Base-by-base conservation (phyloP, 2,888 invertebrate genomes). In the Drosophila sordidula region DNA sequence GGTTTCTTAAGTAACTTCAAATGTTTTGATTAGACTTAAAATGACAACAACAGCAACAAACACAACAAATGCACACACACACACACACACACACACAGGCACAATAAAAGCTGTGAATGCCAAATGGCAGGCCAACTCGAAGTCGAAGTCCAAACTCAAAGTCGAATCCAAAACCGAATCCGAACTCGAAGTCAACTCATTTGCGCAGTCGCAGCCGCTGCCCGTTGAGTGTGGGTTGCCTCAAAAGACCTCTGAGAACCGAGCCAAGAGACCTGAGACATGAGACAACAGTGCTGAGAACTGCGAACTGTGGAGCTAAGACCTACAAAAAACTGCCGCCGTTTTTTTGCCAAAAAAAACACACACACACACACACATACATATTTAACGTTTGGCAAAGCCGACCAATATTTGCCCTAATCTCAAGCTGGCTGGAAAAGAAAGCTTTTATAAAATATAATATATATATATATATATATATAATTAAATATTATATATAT, bases 1-100 rank as follows among this genome's bases (percentile, higher is more conserved):
- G 89, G 84, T 83, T 87, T 83, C 78, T 83, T 87, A 88, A 84
- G 84, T 88, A 84, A 84, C 89, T 84, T 88, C 87, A 88, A 84
- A 84, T 84, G 89, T 86, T 88, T 84, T 81, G 89, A 88, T 84
- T 84, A 83, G 84, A 84, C 89, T 86, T 84, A 86, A 84, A 84
- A 88, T 78, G 87, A 86, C 80, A 74, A 78, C 69, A 82, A 49
- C 42, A 63, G 22, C 63, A 62, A 44, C 18, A 18, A 18, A 18
- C 2, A 50, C 38, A 50, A 38, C 38, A 26, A 61, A 58, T 12
- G 32, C 11, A 41, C 22, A 39, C 22, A 36, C 22, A 50, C 50
- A 50, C 36, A 38, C 36, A 36, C 2, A 50, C 38, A 50, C 8
- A 50, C 34, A 16, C 36, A 46, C 36, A 41, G 38, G 29, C 25